Conservation (phyloP, 2,888 invertebrate species). For the Ectropis crepuscularia region DNA sequence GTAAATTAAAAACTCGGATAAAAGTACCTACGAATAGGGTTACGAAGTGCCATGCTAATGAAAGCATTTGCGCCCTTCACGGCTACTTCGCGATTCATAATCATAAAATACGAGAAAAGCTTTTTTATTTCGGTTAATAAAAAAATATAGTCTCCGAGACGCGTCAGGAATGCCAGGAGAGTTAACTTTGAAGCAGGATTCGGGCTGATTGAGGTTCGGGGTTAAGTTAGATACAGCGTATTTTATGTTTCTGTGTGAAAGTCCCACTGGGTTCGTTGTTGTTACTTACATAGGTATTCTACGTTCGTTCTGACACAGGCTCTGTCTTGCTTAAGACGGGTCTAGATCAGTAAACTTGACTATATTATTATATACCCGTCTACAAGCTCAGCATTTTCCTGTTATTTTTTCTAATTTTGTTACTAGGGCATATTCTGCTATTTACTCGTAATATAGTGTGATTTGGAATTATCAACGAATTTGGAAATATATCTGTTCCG, state of each 20-base stretch:
- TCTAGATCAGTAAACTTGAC: neutral
- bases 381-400: too few relatives aligned
- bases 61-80: conserved; percentile 43
- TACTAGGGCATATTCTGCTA: too few relatives aligned
- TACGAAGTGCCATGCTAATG: conserved; percentile 45
- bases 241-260: neutral
- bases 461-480: too few relatives aligned
- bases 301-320: neutral
- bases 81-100: conserved; percentile 41
- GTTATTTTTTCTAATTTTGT: too few relatives aligned
- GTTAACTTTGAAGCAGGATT: conserved; percentile 11
- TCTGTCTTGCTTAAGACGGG: neutral
- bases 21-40: conserved; percentile 44
- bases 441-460: too few relatives aligned
- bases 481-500: too few relatives aligned
- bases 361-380: neutral
- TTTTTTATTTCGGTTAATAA: conserved; percentile 40
- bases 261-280: conserved; percentile 4
- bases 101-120: conserved; percentile 43
- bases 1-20: conserved; percentile 45
- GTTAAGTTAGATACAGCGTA: conserved; percentile 9
- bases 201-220: conserved; percentile 12
- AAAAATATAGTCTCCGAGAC: conserved; percentile 39
- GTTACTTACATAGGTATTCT: neutral
- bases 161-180: conserved; percentile 36